These are phyloP conservation scores for Aegotheles bennettii DNA, from an alignment of 2,113 vertebrate genomes.

Conservation along the genomic window DNA sequence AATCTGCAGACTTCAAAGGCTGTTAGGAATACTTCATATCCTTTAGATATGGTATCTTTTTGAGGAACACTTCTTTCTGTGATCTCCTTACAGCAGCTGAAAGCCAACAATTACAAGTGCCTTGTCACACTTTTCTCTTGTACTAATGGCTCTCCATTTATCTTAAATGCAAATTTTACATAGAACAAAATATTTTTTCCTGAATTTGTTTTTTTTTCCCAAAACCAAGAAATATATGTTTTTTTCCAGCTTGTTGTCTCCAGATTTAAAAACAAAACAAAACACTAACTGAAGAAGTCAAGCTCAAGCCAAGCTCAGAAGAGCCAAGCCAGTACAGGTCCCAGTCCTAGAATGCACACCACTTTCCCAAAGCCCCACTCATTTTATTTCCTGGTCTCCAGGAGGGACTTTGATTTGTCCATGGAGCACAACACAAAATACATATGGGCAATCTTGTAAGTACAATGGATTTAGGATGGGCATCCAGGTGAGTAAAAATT, in stretches of 20 bases:
- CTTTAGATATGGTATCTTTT: background rate
- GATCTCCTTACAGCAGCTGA: background rate
- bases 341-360: background rate
- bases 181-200: background rate
- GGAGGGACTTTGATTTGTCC: background rate
- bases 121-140: background rate
- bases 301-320: background rate
- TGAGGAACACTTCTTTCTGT: background rate
- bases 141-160: background rate
- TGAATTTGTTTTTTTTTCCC: background rate
- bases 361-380: background rate
- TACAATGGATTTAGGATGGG: background rate
- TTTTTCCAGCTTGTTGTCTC: background rate
- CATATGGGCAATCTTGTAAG: background rate
- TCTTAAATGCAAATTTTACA: background rate
- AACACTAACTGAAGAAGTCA: background rate
- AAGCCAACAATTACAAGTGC: background rate
- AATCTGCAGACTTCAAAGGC: background rate
- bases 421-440: background rate
- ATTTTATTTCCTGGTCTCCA: background rate
- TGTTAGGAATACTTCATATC: background rate
- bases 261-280: background rate
- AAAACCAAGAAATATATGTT: background rate
- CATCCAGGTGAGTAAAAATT: background rate
- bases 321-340: background rate